Conservation (phyloP, 2,797 vertebrate species). For the Eremophila alpestris region DNA sequence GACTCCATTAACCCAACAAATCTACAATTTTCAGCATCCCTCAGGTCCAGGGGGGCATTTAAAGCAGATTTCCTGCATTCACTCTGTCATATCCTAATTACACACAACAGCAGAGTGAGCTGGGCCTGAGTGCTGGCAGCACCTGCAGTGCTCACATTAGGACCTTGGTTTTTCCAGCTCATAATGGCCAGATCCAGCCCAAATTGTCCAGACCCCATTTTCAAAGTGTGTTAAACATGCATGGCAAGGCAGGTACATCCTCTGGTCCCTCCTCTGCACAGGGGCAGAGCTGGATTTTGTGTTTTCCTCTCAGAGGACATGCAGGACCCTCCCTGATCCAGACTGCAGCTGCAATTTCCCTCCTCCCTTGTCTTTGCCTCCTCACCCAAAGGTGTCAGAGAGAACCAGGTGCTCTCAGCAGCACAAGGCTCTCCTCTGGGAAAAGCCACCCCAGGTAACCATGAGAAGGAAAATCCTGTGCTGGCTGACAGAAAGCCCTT, state of each 20-base stretch:
- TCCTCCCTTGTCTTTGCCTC: not conserved
- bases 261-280: not conserved
- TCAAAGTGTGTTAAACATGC: not conserved
- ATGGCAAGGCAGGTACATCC: accelerated
- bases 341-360: not conserved
- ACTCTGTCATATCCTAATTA: not conserved
- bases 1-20: constrained; percentile 1
- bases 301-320: not conserved
- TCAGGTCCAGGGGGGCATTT: not conserved
- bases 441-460: not conserved
- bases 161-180: not conserved
- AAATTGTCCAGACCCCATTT: not conserved
- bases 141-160: not conserved
- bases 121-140: not conserved
- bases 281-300: not conserved
- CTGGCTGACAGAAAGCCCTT: not conserved
- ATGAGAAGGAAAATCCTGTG: not conserved
- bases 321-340: not conserved
- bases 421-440: not conserved
- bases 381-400: not conserved
- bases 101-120: not conserved
- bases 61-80: not conserved
- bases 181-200: not conserved
- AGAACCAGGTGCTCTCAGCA: not conserved
- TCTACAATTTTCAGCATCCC: not conserved